These are phyloP conservation scores for Spisula subtruncata DNA, from an alignment of 2,888 invertebrate species.

Conservation along the genomic window DNA sequence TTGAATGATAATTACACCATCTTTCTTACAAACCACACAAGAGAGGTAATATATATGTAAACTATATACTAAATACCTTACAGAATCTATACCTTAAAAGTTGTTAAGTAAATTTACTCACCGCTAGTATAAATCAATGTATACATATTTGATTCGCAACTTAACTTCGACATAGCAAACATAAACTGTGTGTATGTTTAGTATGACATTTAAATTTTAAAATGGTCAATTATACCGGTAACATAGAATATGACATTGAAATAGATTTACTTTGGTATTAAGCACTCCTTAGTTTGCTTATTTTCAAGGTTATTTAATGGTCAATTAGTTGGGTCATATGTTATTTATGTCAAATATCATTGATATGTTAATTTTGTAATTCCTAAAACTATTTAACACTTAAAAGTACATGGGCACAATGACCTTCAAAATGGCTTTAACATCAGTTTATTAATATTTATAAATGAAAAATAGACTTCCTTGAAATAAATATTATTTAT, in stretches of 20 bases:
- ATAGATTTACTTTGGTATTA: not conserved
- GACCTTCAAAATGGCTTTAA: too few relatives aligned
- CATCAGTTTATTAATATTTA: too few relatives aligned
- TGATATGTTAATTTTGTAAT: too few relatives aligned
- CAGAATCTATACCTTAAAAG: not conserved
- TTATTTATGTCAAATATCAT: not conserved
- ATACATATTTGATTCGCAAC: not conserved
- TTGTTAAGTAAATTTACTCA: conserved; percentile 2
- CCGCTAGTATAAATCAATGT: not conserved
- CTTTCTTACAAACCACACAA: not conserved
- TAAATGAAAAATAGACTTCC: too few relatives aligned
- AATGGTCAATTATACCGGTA: not conserved
- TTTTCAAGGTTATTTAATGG: not conserved
- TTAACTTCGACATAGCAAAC: not conserved
- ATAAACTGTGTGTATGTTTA: not conserved
- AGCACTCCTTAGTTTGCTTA: not conserved
- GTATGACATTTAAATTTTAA: not conserved
- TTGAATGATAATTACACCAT: too few relatives aligned
- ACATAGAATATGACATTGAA: not conserved
- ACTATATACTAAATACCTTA: not conserved
- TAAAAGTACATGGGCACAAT: too few relatives aligned
- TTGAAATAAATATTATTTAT: too few relatives aligned
- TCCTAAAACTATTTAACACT: too few relatives aligned
- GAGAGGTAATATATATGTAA: not conserved
- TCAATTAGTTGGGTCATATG: not conserved